Evolutionary conservation across 2,113 vertebrate species (phyloP), one percentile per base, ranked within the genome.

Genomic region (Saguinus imperator): DNA sequence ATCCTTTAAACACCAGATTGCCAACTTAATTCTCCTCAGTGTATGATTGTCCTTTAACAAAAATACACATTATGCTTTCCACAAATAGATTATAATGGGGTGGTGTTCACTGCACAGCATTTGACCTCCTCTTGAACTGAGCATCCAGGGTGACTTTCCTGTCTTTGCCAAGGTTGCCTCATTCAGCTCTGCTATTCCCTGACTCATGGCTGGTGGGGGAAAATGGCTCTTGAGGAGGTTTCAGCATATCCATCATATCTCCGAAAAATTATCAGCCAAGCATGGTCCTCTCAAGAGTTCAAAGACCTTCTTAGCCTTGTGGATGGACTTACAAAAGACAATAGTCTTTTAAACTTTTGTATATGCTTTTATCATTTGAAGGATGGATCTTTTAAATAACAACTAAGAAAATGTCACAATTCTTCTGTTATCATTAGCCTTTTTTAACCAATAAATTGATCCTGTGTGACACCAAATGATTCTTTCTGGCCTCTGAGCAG

Each of bases 91-190:
- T 83, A 50, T 37, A 73, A 97, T 92, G 55, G 79, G 25, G 23
- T 84, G 48, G 85, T 85, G 80, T 3, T 91, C 40, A 21, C 85
- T 21, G 58, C 2, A 17, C n/a, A 37, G 61, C 92, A 93, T 92
- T 94, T 94, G 94, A 98, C 96, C 98, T 97, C 0, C 1, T 94
- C 94, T 94, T 98, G 97, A 98, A 98, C 97, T 98, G 80, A 37
- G 58, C 1, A 0, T 64, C 52, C 43, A 61, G 66, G 16, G 25
- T 88, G 94, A 70, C 85, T 68, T 52, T 40, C 1, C 0, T 68
- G 86, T 86, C 50, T 96, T 93, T 35, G 35, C 0, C 0, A 40
- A 55, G 91, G 58, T 79, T 84, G 64, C 66, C 50, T 52, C 5
- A 7, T 89, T 48, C n/a, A 81, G 92, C 91, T 94, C 91, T 76